These are phyloP conservation scores for Drosophila pseudotalamancana DNA, from an alignment of 2,888 invertebrate species.

Conservation along the genomic window DNA sequence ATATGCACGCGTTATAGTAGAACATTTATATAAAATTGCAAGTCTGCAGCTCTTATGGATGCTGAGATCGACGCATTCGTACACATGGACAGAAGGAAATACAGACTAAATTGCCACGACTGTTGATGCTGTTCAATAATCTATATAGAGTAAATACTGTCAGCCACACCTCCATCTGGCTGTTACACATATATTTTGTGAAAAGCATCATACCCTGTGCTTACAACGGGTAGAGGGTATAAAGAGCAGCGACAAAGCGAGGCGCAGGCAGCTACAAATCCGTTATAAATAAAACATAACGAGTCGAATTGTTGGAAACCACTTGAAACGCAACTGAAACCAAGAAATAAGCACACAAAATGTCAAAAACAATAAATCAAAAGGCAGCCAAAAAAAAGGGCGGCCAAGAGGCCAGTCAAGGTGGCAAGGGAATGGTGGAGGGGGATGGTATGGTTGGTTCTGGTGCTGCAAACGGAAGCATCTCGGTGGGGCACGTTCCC, in stretches of 20 bases:
- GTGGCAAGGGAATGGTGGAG: background rate
- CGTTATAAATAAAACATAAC: constrained; percentile 81
- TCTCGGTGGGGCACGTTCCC: constrained; percentile 43
- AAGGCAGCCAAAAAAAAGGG: constrained; percentile 49
- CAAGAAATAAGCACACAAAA: constrained; percentile 64
- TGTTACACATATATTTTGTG: too few species aligned
- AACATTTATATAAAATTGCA: too few species aligned
- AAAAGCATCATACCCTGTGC: too few species aligned
- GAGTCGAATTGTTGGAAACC: constrained; percentile 53
- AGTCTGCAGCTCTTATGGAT: too few species aligned
- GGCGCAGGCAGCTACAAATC: constrained; percentile 57
- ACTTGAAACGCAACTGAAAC: constrained; percentile 62
- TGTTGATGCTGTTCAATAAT: too few species aligned
- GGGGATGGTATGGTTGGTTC: background rate
- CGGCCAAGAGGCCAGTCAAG: constrained; percentile 19
- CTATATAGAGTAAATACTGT: too few species aligned
- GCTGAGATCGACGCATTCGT: too few species aligned
- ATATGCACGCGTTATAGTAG: too few species aligned
- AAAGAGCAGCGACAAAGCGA: constrained; percentile 32
- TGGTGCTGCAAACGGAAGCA: constrained; percentile 56
- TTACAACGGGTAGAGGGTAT: too few species aligned
- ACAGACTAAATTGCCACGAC: too few species aligned
- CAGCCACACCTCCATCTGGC: too few species aligned
- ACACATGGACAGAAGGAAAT: too few species aligned
- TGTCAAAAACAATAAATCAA: constrained; percentile 81